Percentiles rank a stretch among this genome's conserved stretches.
Conservation (phyloP, 2,797 vertebrate species). For the Cryptoprocta ferox region DNA sequence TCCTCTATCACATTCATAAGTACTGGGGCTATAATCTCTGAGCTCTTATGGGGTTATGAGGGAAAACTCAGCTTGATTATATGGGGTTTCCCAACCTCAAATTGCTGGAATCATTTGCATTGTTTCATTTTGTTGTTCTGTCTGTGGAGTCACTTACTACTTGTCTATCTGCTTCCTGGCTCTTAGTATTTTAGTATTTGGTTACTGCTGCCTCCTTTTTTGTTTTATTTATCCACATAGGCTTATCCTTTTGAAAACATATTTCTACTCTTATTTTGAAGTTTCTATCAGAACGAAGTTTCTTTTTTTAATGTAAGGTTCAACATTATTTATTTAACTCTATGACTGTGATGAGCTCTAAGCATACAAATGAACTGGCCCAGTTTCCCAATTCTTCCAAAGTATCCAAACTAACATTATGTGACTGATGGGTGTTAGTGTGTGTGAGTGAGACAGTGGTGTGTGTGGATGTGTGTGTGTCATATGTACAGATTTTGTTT, state of each 20-base stretch:
- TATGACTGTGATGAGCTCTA: neutral
- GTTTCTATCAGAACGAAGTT: neutral
- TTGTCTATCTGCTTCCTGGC: neutral
- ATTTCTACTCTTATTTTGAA: neutral
- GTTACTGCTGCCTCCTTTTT: neutral
- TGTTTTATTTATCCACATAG: neutral
- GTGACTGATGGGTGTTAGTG: neutral
- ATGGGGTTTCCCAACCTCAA: neutral
- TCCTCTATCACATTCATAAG: neutral
- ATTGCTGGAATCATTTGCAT: neutral
- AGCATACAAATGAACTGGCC: neutral
- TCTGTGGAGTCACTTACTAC: neutral
- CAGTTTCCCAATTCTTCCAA: neutral
- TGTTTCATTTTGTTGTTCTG: neutral
- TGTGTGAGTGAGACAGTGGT: neutral
- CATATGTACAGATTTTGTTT: neutral
- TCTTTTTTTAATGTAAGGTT: neutral
- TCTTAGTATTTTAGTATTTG: neutral
- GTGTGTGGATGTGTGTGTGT: neutral
- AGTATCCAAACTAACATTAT: neutral
- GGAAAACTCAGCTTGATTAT: neutral
- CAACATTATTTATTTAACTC: neutral
- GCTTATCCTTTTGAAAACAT: neutral
- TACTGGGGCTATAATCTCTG: neutral
- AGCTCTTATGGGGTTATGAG: neutral